Evolutionary conservation across 1,140 invertebrate genomes (phyloP).

Genomic region (Lordiphosa collinella): DNA sequence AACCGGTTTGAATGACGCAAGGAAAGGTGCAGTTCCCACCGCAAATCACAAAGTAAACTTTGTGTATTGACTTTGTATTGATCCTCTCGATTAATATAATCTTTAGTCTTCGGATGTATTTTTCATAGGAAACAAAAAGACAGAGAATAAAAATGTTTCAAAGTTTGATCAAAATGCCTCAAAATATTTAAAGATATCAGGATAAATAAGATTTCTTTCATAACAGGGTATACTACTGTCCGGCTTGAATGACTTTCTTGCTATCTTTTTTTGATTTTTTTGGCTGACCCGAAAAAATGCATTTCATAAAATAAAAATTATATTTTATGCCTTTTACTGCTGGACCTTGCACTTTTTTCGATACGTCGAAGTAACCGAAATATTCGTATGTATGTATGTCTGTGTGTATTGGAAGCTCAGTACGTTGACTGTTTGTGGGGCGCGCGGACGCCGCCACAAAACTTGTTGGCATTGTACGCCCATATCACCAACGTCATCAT

Average conservation of each 20-base stretch:
- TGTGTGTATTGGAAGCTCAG: slow-evolving; percentile 35
- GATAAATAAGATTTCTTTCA: too few relatives aligned
- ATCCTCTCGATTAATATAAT: too few relatives aligned
- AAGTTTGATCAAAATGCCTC: too few relatives aligned
- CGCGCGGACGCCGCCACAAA: slow-evolving; percentile 25
- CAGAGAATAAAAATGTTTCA: too few relatives aligned
- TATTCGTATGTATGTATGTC: slow-evolving; percentile 17
- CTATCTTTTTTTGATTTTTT: background rate
- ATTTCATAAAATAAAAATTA: slow-evolving; percentile 40
- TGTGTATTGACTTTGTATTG: too few relatives aligned
- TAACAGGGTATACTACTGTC: too few relatives aligned
- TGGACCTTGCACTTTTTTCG: slow-evolving; percentile 62
- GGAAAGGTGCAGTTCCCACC: too few relatives aligned
- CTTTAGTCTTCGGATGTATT: too few relatives aligned
- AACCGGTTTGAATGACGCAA: too few relatives aligned
- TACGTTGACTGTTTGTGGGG: slow-evolving; percentile 58
- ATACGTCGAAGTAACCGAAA: slow-evolving; percentile 1
- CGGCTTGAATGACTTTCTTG: background rate
- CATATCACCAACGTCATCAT: slow-evolving; percentile 19
- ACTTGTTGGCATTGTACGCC: slow-evolving; percentile 57
- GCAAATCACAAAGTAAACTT: too few relatives aligned
- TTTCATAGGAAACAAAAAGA: too few relatives aligned
- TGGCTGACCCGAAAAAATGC: slow-evolving; percentile 13
- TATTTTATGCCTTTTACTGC: slow-evolving; percentile 47
- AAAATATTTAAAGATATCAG: too few relatives aligned